A percentile compares a stretch with the other conserved stretches of the same genome.
Evolutionary conservation across 2,797 vertebrate species (phyloP).

Genomic region (Spondyliosoma cantharus): DNA sequence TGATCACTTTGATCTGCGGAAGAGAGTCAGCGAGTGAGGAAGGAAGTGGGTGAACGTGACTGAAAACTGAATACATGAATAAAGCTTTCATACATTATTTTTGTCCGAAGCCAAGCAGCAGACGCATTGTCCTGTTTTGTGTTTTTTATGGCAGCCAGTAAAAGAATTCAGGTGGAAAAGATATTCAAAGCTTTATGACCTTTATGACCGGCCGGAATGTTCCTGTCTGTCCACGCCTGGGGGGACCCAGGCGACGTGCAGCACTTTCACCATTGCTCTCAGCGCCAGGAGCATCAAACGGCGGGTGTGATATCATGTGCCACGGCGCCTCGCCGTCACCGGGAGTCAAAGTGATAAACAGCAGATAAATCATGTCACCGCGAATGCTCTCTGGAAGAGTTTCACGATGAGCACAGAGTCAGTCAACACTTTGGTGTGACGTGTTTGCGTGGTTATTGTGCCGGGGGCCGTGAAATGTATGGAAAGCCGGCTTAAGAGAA

Average conservation of each 20-base stretch:
- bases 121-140: neutral
- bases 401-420: neutral
- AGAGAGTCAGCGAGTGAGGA: too few species aligned
- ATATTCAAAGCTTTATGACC: neutral
- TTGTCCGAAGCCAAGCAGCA: neutral
- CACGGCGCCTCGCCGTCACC: neutral
- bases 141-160: neutral
- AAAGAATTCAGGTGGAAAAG: neutral
- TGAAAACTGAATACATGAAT: too few species aligned
- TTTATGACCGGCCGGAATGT: neutral
- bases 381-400: neutral
- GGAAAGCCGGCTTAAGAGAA: slow-evolving; percentile 6
- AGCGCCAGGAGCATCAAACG: neutral
- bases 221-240: neutral
- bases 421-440: slow-evolving; percentile 27
- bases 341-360: slow-evolving; percentile 36
- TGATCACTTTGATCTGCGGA: too few species aligned
- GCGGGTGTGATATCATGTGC: neutral
- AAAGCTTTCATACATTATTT: too few species aligned
- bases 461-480: slow-evolving; percentile 12
- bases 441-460: neutral
- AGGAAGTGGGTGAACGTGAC: too few species aligned
- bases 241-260: neutral
- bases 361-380: slow-evolving; percentile 47
- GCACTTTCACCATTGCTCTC: slow-evolving; percentile 3